Evolutionary conservation across 2,113 vertebrate genomes (phyloP), one percentile per base, ranked within the genome.

Genomic region (Mellivora capensis): DNA sequence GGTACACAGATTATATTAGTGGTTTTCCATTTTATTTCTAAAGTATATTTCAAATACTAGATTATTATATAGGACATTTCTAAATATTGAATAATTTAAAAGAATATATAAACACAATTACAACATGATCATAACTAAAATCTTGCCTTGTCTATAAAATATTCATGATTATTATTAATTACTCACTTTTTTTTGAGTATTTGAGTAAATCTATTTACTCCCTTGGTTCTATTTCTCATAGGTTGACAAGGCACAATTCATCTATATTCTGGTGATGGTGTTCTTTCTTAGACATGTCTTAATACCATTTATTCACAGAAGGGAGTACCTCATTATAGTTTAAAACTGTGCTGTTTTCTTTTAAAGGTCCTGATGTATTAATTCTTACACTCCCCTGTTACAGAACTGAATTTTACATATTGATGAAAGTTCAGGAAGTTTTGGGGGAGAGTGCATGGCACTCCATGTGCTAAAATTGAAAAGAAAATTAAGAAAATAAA

Each of bases 61-160:
- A 80, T 59, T 49, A 47, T 18, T 81, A 2, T 3, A 59, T 10
- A 87, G 54, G 0, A 39, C 27, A 77, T 59, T 93, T 84, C 15
- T 80, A 87, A 86, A 64, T 29, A 85, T 87, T 29, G 44, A 17
- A 76, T 87, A 86, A 39, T 61, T 76, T 27, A 71, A 96, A 95
- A 34, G 1, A 49, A 49, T 34, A 59, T 87, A 62, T 42, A 87
- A 44, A 47, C 3, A 77, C 14, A 88, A 42, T 31, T 84, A 57
- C 10, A 82, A 13, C 4, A 74, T 31, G 94, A 76, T 27, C 29
- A 77, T 23, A 89, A 79, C 9, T 82, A 49, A 82, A 90, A 59
- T 64, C 25, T 87, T 77, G 57, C 6, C 1, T 82, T 79, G 4
- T 61, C 7, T 91, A 7, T 69, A 29, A 71, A 44, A 1, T 7